A percentile compares a stretch with the other conserved stretches of the same genome.
Conservation (phyloP, 2,113 vertebrate genomes). For the human (Homo sapiens) region GRCh38 chr9:15209001-15209500, state of each 20-base stretch:
- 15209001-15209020: not conserved
- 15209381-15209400: not conserved
- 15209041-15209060: not conserved
- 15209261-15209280: not conserved
- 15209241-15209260: not conserved
- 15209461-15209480: not conserved
- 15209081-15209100: not conserved
- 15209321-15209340: not conserved
- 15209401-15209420: not conserved
- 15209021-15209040: not conserved
- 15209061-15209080: not conserved
- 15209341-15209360: not conserved
- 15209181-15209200: not conserved
- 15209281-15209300: not conserved
- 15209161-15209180: not conserved
- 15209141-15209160: not conserved
- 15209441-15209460: slow-evolving; percentile 7
- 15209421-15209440: not conserved
- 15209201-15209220: not conserved
- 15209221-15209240: not conserved
- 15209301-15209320: not conserved
- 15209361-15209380: not conserved
- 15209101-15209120: not conserved
- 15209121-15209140: not conserved
- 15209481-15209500: not conserved